Evolutionary conservation across 1,140 invertebrate species (phyloP), one percentile per base, ranked within the genome.

Genomic region (Hypsibius dujardini): DNA sequence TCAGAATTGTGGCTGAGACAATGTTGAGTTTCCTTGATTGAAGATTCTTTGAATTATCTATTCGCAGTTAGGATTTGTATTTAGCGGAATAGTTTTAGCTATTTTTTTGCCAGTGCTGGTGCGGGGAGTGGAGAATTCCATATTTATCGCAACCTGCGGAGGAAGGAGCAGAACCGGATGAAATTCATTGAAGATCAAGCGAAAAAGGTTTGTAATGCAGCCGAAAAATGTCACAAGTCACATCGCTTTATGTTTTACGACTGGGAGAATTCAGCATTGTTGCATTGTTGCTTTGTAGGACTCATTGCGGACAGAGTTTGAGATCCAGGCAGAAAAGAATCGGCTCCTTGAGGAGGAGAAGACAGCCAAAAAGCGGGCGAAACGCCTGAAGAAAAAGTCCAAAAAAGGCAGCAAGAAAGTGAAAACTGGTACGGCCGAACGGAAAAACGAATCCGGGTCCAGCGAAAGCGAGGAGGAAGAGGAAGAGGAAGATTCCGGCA

Each of bases 61-160:
- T 28, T 28, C 28, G 28, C 28, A 28, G 28, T 28, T 28, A 28
- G 28, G 28, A 28, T 28, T 28, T 28, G 28, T 28, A 28, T 28
- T 28, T 28, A 28, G 28, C 28, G 28, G 28, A 72, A 50, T 72
- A 1, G 47, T 14, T 47, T 45, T 46, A 56, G 12, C 47, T 46
- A 15, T 71, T 50, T 74, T 45, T 71, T 72, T 14, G 95, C 92
- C 28, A 95, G 92, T 85, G 94, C 95, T 71, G 95, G 94, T 59
- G 95, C 94, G 70, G 95, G 95, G 40, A 95, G 92, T 77, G 95
- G 95, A 69, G 95, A 98, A 79, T 98, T 98, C 81, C 94, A 98
- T 82, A 93, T 98, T 1, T 98, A 98, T 76, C 84, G 94, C 73
- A 93, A 96, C 82, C 82, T 97, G 40, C 80, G 93, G 56, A 81